Percentiles rank a stretch among this genome's conserved stretches.
Evolutionary conservation across 2,888 invertebrate species (phyloP).

Genomic region (Corbicula japonica): DNA sequence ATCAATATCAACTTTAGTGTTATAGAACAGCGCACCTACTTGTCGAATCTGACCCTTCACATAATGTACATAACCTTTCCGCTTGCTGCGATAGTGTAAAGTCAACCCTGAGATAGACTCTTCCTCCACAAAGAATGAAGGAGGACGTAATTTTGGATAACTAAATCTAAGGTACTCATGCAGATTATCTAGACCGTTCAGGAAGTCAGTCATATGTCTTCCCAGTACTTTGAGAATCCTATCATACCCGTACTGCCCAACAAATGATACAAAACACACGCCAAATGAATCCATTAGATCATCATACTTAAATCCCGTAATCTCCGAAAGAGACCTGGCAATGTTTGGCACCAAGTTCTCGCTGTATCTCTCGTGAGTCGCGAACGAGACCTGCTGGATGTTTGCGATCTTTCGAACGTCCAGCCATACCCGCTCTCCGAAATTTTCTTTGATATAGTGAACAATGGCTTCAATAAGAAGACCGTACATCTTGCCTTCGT

Average conservation of each 20-base stretch:
- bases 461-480: conserved; percentile 97
- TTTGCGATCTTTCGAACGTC: conserved; percentile 94
- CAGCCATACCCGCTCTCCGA: conserved; percentile 98
- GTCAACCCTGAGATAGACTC: conserved; percentile 96
- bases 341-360: conserved; percentile 95
- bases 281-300: conserved; percentile 98
- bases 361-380: conserved; percentile 95
- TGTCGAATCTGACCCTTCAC: conserved; percentile 98
- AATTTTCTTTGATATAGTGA: conserved; percentile 96
- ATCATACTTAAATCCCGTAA: conserved; percentile 91
- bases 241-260: conserved; percentile 98
- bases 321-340: conserved; percentile 87
- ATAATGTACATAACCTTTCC: conserved; percentile 97
- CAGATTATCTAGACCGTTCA: conserved; percentile 97
- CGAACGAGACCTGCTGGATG: conserved; percentile 93
- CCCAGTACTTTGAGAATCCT: conserved; percentile 88
- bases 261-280: conserved; percentile 96
- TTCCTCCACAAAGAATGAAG: conserved; percentile 98
- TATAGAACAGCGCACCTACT: conserved; percentile 97
- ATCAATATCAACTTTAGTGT: conserved; percentile 97
- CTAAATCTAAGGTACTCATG: conserved; percentile 99
- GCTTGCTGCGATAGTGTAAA: conserved; percentile 93
- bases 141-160: conserved; percentile 95
- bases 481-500: conserved; percentile 93
- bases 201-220: conserved; percentile 97